These are phyloP conservation scores for Epizoanthus stellaris DNA, from an alignment of 92 coral and sea anemone species.

Conservation along the genomic window DNA sequence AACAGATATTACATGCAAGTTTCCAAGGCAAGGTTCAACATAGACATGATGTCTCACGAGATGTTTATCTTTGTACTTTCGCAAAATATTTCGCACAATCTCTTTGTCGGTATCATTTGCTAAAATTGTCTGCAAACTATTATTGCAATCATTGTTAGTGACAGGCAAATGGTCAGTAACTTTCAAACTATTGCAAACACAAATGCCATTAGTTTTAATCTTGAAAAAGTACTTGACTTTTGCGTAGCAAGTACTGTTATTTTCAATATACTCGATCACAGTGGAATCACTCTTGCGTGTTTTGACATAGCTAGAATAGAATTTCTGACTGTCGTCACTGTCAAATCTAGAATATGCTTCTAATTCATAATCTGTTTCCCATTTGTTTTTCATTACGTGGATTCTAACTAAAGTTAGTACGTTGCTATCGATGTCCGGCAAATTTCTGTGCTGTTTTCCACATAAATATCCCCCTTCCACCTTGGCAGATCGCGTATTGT, in stretches of 20 bases:
- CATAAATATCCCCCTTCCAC: conserved; percentile 39
- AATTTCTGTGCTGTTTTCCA: conserved; percentile 12
- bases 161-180: conserved; percentile 8
- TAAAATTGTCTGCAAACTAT: not conserved
- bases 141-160: conserved; percentile 24
- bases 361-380: conserved; percentile 23
- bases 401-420: conserved; percentile 34
- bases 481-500: conserved; percentile 6
- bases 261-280: conserved; percentile 55
- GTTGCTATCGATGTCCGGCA: conserved; percentile 35
- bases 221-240: conserved; percentile 20
- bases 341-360: conserved; percentile 43
- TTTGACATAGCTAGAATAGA: conserved; percentile 12
- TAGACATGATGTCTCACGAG: conserved; percentile 22
- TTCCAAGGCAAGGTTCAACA: not conserved
- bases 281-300: conserved; percentile 59
- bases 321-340: conserved; percentile 38
- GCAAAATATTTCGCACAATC: conserved; percentile 27
- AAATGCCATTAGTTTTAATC: not conserved
- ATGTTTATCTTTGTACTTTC: not conserved
- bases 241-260: conserved; percentile 5
- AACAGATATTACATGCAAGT: conserved; percentile 33
- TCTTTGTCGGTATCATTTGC: not conserved
- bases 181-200: conserved; percentile 17
- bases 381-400: conserved; percentile 22